Base-by-base conservation (phyloP, 2,888 invertebrate species). In the Oeneis ivallda region DNA sequence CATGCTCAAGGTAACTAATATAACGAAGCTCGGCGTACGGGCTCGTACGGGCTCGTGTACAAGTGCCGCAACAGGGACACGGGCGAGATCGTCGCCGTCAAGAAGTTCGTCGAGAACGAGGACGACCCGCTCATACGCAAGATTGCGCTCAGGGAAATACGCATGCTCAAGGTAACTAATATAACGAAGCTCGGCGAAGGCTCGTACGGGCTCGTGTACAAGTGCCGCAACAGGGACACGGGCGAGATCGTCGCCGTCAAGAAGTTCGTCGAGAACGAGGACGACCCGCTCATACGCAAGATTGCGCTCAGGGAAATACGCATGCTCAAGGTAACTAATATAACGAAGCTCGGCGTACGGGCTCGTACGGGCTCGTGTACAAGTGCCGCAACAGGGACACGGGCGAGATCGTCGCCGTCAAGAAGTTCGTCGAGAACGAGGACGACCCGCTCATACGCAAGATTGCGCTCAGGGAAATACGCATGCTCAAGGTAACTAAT, bases 101-200 rank as follows among this genome's bases (percentile, higher is more conserved):
- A 99, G 90, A 97, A 98, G 87, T 99, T 99, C 84, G 96, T 98
- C 11, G 98, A 99, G 87, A 98, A 98, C 66, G 98, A 99, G 84
- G 98, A 98, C 82, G 99, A 99, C 88, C 98, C 98, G 9, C 94
- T 98, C 56, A 98, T 99, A 73, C 93, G 98, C 78, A 99, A 99
- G 92, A 99, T 99, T 72, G 98, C 98, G 1, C 93, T 98, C 60
- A 89, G 99, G 74, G 99, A 99, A 92, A 98, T 99, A 79, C 93
- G 98, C 75, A 95, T 99, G 92, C 93, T 99, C 7, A 99, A 98
- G 95, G 98, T 98, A 83, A 62, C 37, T 37, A 37, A 37, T 9
- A 37, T 6, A 6, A 34, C 53, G 10, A 96, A 98, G 78, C 94
- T 99, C 32, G 49, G 39, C 26, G 47, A 47, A 34, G 60, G 98